A percentile compares a stretch with the other conserved stretches of the same genome.
Evolutionary conservation across 2,113 vertebrate species (phyloP).

Genomic region (Cephalophus harveyi): DNA sequence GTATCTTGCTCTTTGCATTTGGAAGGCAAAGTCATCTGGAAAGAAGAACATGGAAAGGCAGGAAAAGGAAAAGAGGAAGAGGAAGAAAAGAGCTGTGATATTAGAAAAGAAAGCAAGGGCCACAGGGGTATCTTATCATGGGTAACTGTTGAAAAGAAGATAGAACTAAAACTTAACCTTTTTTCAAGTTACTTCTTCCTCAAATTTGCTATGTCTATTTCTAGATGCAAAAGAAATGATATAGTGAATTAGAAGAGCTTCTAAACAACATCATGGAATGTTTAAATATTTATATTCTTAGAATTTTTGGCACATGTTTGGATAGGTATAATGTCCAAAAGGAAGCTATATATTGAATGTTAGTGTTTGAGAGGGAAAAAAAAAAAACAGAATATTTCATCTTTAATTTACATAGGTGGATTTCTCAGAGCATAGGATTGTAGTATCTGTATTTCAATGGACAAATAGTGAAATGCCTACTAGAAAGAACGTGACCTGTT

Average conservation of each 20-base stretch:
- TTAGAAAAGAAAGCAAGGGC: neutral
- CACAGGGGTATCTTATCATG: fast-evolving
- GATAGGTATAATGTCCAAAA: neutral
- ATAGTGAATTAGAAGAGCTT: neutral
- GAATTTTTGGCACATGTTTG: neutral
- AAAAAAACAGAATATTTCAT: neutral
- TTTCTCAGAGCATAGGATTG: neutral
- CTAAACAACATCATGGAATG: neutral
- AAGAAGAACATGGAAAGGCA: neutral
- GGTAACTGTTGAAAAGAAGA: neutral
- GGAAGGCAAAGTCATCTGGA: neutral
- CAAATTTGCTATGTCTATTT: neutral
- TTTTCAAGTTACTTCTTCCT: neutral
- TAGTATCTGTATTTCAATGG: neutral
- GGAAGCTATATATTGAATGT: neutral
- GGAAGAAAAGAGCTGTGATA: neutral
- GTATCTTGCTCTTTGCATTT: neutral
- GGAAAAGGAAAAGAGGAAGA: neutral
- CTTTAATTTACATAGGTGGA: neutral
- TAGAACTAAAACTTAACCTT: neutral
- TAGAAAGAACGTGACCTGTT: neutral
- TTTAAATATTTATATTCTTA: neutral
- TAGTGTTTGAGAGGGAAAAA: neutral
- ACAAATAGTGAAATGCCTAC: neutral
- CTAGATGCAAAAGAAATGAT: neutral